phyloP scores from a whole-genome alignment of 2,797 vertebrate genomes.

The Gallinago solitaria region DNA sequence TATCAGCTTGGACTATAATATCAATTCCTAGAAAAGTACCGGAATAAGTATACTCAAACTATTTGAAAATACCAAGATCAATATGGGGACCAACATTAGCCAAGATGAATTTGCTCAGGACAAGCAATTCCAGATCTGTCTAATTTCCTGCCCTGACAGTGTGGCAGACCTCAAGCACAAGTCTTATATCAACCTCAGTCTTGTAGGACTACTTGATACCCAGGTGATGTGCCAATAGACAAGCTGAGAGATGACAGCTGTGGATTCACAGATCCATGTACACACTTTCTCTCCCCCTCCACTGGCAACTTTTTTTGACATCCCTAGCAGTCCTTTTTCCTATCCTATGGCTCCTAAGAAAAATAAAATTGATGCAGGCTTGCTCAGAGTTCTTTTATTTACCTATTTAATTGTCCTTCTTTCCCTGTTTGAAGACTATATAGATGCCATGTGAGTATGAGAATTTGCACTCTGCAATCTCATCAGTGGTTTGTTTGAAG shows the following conservation, averaged over 20 bases:
- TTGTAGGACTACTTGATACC: neutral
- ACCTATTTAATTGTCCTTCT: neutral
- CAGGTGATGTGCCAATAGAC: neutral
- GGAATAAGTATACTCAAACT: neutral
- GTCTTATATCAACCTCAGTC: neutral
- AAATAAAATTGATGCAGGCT: neutral
- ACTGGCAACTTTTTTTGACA: neutral
- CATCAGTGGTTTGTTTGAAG: accelerated
- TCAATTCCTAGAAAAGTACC: neutral
- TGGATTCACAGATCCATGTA: neutral
- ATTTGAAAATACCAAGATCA: neutral
- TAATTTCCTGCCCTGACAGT: neutral
- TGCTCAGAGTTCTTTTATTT: neutral
- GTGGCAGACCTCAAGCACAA: neutral
- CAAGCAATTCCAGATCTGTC: neutral
- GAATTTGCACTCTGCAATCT: neutral
- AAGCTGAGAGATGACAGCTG: neutral
- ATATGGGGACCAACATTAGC: neutral
- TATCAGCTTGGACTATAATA: neutral
- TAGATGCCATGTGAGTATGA: accelerated
- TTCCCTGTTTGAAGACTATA: neutral
- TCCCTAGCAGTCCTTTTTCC: neutral
- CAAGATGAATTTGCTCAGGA: neutral
- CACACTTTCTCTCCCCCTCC: accelerated
- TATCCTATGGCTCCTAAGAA: neutral